Percentiles rank a stretch among this genome's conserved stretches.
Conservation (phyloP, 2,888 invertebrate species). For the Agelastica alni region DNA sequence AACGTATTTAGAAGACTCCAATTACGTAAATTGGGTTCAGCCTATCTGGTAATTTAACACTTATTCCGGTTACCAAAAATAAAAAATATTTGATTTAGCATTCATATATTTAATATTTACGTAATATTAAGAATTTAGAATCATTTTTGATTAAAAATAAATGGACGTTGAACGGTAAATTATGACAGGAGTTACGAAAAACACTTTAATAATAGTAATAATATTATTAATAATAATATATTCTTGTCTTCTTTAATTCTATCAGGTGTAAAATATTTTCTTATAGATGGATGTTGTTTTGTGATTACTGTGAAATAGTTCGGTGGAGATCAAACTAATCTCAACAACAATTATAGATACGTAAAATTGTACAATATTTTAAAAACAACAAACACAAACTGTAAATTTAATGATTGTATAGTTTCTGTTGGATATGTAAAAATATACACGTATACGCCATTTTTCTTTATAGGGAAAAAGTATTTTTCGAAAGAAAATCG, state of each 20-base stretch:
- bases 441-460: slow-evolving; percentile 50
- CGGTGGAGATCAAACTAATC: slow-evolving; percentile 38
- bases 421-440: slow-evolving; percentile 49
- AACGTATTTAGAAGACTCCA: too few relatives aligned
- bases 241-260: slow-evolving; percentile 38
- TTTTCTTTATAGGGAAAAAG: slow-evolving; percentile 32
- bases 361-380: slow-evolving; percentile 58
- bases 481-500: slow-evolving; percentile 20
- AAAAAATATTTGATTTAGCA: too few relatives aligned
- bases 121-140: background rate
- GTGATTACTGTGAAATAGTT: slow-evolving; percentile 49
- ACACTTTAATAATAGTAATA: slow-evolving; percentile 10
- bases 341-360: slow-evolving; percentile 53
- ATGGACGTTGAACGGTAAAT: background rate
- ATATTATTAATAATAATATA: slow-evolving; percentile 23
- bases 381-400: slow-evolving; percentile 44
- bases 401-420: slow-evolving; percentile 45
- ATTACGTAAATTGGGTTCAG: too few relatives aligned
- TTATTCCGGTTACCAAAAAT: too few relatives aligned
- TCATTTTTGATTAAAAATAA: background rate
- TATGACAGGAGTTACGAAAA: slow-evolving; percentile 10
- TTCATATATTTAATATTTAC: background rate
- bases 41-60: too few relatives aligned
- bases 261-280: slow-evolving; percentile 53
- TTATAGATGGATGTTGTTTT: slow-evolving; percentile 52